These are phyloP conservation scores for Teleiodes luculella DNA, from an alignment of 2,888 invertebrate genomes.

Conservation along the genomic window DNA sequence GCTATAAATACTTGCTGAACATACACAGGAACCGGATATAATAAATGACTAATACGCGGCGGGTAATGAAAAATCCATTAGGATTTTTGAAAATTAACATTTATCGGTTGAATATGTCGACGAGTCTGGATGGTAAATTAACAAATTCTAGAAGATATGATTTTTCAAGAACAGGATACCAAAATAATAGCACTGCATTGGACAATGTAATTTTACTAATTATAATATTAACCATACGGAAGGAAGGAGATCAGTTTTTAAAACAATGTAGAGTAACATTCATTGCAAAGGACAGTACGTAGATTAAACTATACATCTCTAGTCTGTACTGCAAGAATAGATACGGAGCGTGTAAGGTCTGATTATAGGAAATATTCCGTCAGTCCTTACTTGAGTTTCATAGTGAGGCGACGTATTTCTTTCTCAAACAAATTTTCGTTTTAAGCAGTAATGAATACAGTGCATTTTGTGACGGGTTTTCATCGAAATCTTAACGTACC, in stretches of 20 bases:
- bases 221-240: conserved; percentile 1
- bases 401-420: not conserved
- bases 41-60: conserved; percentile 14
- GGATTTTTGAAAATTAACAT: not conserved
- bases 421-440: too few relatives aligned
- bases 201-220: too few relatives aligned
- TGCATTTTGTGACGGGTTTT: not conserved
- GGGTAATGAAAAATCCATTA: conserved; percentile 1
- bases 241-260: not conserved
- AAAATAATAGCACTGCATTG: too few relatives aligned
- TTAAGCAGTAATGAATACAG: not conserved
- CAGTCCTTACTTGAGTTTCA: not conserved
- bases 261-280: too few relatives aligned
- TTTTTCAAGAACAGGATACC: too few relatives aligned
- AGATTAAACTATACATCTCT: too few relatives aligned
- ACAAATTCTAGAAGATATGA: too few relatives aligned
- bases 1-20: conserved; percentile 22
- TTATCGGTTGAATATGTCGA: not conserved
- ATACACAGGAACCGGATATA: conserved; percentile 24
- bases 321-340: not conserved
- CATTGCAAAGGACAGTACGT: not conserved
- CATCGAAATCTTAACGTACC: not conserved
- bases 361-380: not conserved
- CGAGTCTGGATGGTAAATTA: too few relatives aligned
- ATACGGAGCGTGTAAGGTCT: not conserved